These are phyloP conservation scores for Epizoanthus fatuus DNA, from an alignment of 92 coral and sea anemone genomes.

Conservation along the genomic window DNA sequence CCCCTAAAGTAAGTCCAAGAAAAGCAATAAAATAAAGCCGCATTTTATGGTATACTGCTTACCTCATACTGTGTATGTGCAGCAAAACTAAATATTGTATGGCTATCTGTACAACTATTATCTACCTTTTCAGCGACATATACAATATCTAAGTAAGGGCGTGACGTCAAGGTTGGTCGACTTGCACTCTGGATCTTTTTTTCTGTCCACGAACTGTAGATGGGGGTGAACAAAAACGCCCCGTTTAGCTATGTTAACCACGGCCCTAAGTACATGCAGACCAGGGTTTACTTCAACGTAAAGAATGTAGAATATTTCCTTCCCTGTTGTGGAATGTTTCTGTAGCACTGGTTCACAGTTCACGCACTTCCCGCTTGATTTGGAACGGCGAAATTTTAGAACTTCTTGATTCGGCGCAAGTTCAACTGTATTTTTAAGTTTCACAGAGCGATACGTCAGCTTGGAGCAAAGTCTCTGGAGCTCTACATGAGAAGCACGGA, in stretches of 20 bases:
- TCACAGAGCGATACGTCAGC: slow-evolving; percentile 39
- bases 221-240: slow-evolving; percentile 34
- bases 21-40: no score
- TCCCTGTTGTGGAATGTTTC: slow-evolving; percentile 36
- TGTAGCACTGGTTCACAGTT: slow-evolving; percentile 67
- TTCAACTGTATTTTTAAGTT: slow-evolving; percentile 44
- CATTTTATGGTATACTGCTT: no score
- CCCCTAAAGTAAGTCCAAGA: no score
- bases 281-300: slow-evolving; percentile 68
- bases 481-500: slow-evolving; percentile 20
- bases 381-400: slow-evolving; percentile 65
- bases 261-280: slow-evolving; percentile 37
- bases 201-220: slow-evolving; percentile 12
- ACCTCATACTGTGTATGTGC: no score
- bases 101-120: neutral
- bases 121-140: slow-evolving; percentile 19
- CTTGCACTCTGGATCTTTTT: neutral
- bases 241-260: slow-evolving; percentile 43
- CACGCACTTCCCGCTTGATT: slow-evolving; percentile 53
- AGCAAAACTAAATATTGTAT: neutral
- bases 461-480: slow-evolving; percentile 41
- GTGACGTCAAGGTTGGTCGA: neutral
- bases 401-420: slow-evolving; percentile 65
- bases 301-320: slow-evolving; percentile 56
- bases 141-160: slow-evolving; percentile 18